Conservation (phyloP, 2,797 vertebrate genomes). For the Cynodonichthys magdalenae region DNA sequence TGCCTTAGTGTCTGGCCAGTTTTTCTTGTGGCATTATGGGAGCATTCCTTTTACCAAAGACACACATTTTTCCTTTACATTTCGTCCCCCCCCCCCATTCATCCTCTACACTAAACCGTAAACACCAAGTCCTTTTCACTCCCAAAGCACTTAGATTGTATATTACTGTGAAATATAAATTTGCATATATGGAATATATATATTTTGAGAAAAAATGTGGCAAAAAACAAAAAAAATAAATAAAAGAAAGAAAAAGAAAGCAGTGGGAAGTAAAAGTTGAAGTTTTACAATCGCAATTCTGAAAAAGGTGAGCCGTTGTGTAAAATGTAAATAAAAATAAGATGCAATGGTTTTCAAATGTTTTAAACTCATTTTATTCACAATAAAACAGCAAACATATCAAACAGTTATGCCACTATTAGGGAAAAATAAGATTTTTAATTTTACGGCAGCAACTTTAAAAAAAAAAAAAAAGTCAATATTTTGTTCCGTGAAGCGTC, state of each 20-base stretch:
- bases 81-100: constrained; percentile 47
- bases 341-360: too few species aligned
- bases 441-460: too few species aligned
- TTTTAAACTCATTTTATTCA: too few species aligned
- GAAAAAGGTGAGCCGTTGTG: too few species aligned
- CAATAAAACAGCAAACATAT: too few species aligned
- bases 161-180: constrained; percentile 85
- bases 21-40: constrained; percentile 71
- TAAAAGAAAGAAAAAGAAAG: constrained; percentile 53
- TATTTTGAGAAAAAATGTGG: constrained; percentile 81
- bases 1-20: constrained; percentile 67
- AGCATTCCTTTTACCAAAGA: constrained; percentile 82
- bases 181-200: constrained; percentile 84
- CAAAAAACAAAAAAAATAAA: constrained; percentile 70
- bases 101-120: constrained; percentile 44
- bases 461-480: too few species aligned
- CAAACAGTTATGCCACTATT: too few species aligned
- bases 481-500: too few species aligned
- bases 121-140: constrained; percentile 61
- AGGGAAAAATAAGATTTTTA: too few species aligned
- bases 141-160: constrained; percentile 86
- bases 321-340: too few species aligned
- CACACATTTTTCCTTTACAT: constrained; percentile 52
- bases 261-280: constrained; percentile 52
- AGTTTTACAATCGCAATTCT: constrained; percentile 29